These are phyloP conservation scores for Euborellia annulipes DNA, from an alignment of 1,140 invertebrate genomes.

Conservation along the genomic window DNA sequence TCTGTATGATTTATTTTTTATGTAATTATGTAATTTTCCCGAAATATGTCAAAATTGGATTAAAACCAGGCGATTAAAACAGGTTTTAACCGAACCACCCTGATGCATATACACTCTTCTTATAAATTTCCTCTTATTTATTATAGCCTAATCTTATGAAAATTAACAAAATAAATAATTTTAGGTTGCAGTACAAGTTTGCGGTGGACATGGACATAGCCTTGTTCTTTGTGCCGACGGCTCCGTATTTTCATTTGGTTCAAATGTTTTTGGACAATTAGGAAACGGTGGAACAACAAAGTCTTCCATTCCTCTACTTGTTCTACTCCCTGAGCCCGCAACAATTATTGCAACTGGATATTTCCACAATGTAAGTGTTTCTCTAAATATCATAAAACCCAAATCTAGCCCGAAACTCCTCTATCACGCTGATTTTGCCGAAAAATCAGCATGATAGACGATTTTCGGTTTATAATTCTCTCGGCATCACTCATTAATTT, in stretches of 20 bases:
- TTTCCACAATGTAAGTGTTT: constrained; percentile 62
- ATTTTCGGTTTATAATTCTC: no score
- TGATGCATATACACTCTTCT: background rate
- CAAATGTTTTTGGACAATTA: constrained; percentile 62
- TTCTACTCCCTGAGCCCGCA: constrained; percentile 40
- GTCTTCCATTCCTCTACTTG: constrained; percentile 37
- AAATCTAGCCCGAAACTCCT: no score
- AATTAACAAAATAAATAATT: no score
- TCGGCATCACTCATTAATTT: constrained; percentile 8
- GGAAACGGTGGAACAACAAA: constrained; percentile 45
- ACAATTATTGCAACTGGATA: constrained; percentile 54
- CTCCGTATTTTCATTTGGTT: constrained; percentile 56
- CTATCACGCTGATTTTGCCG: no score
- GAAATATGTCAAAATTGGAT: no score
- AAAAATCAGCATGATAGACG: no score
- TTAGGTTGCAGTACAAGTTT: constrained; percentile 34
- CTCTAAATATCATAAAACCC: no score
- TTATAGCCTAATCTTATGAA: no score
- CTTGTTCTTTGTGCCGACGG: constrained; percentile 46
- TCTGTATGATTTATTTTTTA: no score
- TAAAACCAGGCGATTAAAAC: no score
- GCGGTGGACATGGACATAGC: constrained; percentile 60
- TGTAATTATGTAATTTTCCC: no score
- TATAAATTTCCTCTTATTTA: constrained; percentile 3
- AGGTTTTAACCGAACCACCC: no score